Percentiles rank a stretch among this genome's conserved stretches.
Conservation (phyloP, 2,888 invertebrate species). For the Cryptops parisi region DNA sequence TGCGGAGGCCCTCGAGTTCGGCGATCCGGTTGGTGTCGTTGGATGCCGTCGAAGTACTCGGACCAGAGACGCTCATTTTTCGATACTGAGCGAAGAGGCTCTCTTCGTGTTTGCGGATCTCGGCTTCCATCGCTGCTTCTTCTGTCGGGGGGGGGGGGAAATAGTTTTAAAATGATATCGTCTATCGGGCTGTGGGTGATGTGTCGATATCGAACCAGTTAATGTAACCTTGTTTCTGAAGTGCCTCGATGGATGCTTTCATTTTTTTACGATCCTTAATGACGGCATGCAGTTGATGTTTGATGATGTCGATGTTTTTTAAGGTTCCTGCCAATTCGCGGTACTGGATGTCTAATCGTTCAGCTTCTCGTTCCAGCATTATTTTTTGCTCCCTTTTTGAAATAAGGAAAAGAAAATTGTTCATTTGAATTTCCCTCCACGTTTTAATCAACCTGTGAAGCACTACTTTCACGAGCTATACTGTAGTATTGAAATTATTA, state of each 20-base stretch:
- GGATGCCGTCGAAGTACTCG: too few relatives aligned
- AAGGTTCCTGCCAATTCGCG: conserved; percentile 2
- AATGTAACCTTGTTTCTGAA: conserved; percentile 7
- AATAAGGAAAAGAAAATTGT: not conserved
- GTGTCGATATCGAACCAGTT: too few relatives aligned
- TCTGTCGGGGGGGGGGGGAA: not conserved
- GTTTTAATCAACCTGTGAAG: too few relatives aligned
- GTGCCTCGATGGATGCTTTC: not conserved
- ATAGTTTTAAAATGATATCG: not conserved
- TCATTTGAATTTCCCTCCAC: not conserved
- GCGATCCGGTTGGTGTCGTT: too few relatives aligned
- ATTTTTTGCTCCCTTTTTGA: not conserved
- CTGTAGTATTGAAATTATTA: too few relatives aligned
- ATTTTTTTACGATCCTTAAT: conserved; percentile 3
- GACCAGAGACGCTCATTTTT: not conserved
- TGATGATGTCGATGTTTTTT: not conserved
- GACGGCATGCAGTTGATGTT: not conserved
- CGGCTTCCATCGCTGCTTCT: conserved; percentile 11
- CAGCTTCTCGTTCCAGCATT: not conserved
- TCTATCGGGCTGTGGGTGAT: too few relatives aligned
- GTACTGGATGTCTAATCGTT: conserved; percentile 1
- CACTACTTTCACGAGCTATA: too few relatives aligned
- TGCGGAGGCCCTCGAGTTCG: conserved; percentile 3
- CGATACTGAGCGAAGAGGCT: conserved; percentile 7
- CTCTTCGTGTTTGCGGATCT: conserved; percentile 5